Conservation (phyloP, 2,888 invertebrate species). For the Cataglyphis cursor region DNA sequence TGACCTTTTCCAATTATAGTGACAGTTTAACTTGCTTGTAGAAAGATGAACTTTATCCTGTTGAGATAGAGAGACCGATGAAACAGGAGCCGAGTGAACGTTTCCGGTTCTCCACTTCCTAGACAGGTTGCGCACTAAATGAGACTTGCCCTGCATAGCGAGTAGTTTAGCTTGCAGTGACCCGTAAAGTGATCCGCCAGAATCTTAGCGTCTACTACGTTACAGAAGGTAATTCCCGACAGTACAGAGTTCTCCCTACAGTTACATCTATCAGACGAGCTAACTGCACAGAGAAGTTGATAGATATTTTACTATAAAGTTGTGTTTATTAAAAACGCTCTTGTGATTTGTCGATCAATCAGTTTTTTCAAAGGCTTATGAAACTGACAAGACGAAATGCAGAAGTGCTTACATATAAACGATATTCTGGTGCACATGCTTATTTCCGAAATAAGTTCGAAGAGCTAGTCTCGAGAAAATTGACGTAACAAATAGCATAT, state of each 20-base stretch:
- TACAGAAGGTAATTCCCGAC: neutral
- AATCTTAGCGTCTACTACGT: conserved; percentile 31
- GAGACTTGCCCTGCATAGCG: conserved; percentile 26
- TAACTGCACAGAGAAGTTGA: conserved; percentile 17
- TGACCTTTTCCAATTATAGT: neutral
- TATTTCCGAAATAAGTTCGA: neutral
- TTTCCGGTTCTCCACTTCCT: conserved; percentile 36
- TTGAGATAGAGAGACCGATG: neutral
- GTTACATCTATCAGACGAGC: conserved; percentile 3
- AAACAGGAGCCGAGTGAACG: conserved; percentile 14
- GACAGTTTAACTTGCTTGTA: neutral
- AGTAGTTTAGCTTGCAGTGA: conserved; percentile 32
- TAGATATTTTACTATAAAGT: conserved; percentile 20
- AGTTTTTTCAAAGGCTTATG: neutral
- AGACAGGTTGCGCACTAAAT: conserved; percentile 18
- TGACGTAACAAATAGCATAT: neutral
- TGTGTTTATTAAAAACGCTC: conserved; percentile 20
- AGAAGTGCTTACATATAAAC: neutral
- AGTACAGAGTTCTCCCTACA: neutral
- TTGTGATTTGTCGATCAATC: conserved; percentile 27
- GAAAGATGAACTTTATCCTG: neutral
- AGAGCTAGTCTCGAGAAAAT: neutral
- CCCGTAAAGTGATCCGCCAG: conserved; percentile 45
- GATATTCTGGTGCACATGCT: neutral
- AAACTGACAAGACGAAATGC: neutral